A percentile compares a stretch with the other conserved stretches of the same genome.
phyloP scores from a whole-genome alignment of 2,113 vertebrate species.

The Monarcha castaneiventris region DNA sequence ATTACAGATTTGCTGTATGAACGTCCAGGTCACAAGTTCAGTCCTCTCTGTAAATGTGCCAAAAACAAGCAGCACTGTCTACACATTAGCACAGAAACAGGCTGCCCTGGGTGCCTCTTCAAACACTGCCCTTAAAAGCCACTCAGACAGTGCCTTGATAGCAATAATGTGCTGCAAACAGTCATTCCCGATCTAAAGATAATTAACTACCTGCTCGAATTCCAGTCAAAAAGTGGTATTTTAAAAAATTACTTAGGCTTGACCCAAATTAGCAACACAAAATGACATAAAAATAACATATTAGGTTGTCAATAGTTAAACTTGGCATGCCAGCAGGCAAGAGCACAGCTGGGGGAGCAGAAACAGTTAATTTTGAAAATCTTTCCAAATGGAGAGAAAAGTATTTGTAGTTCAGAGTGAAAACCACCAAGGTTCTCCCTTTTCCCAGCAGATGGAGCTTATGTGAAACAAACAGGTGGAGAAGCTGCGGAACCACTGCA shows the following conservation, averaged over 20 bases:
- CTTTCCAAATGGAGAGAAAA: not conserved
- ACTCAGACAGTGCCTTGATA: not conserved
- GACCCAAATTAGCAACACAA: not conserved
- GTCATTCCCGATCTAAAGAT: not conserved
- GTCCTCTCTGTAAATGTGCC: not conserved
- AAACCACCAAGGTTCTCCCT: not conserved
- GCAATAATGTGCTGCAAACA: not conserved
- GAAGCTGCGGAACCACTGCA: not conserved
- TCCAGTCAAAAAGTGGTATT: not conserved
- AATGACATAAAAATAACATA: not conserved
- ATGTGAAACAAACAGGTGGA: not conserved
- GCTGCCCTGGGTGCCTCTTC: not conserved
- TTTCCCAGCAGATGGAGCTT: conserved; percentile 56
- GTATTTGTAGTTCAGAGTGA: not conserved
- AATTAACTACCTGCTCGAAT: conserved; percentile 1
- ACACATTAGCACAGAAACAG: not conserved
- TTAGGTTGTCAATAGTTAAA: not conserved
- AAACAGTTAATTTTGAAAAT: not conserved
- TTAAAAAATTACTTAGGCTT: not conserved
- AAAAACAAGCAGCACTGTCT: not conserved
- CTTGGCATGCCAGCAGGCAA: not conserved
- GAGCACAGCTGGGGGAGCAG: not conserved
- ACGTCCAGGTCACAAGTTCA: not conserved
- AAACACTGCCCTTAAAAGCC: not conserved
- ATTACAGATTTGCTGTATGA: not conserved